phyloP scores from a whole-genome alignment of 2,888 invertebrate species.

The Nematopogon swammerdamellus region DNA sequence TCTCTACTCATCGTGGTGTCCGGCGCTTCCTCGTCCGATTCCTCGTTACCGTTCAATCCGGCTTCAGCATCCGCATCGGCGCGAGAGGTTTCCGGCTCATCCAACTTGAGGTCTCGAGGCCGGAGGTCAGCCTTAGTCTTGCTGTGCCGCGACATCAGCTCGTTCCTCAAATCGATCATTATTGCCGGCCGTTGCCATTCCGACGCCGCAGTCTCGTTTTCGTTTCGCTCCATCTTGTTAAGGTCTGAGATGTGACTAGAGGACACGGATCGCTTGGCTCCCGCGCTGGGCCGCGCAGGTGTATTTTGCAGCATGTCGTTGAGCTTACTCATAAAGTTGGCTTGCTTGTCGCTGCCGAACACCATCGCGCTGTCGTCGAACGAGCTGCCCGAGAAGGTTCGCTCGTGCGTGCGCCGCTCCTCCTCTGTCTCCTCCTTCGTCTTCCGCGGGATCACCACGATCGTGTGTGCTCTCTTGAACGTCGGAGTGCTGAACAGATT shows the following conservation, averaged over 20 bases:
- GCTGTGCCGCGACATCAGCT: constrained; percentile 21
- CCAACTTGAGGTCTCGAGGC: background rate
- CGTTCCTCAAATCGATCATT: constrained; percentile 35
- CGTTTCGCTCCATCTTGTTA: background rate
- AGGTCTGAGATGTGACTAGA: background rate
- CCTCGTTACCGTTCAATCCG: constrained; percentile 9
- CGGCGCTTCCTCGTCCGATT: constrained; percentile 19
- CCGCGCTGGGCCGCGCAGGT: background rate
- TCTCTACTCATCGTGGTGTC: constrained; percentile 29
- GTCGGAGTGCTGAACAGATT: constrained; percentile 19
- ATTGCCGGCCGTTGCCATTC: constrained; percentile 23
- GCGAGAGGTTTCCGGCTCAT: constrained; percentile 22
- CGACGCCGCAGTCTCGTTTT: background rate
- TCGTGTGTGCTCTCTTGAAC: constrained; percentile 23
- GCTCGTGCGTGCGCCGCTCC: constrained; percentile 22
- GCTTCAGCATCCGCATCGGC: constrained; percentile 22
- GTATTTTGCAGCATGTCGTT: constrained; percentile 37
- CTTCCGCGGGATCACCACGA: constrained; percentile 18
- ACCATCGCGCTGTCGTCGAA: constrained; percentile 26
- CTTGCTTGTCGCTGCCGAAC: constrained; percentile 33
- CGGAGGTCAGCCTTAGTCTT: background rate
- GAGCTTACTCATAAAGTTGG: constrained; percentile 41
- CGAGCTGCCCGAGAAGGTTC: constrained; percentile 26
- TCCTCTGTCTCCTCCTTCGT: constrained; percentile 14
- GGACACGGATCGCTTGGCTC: background rate